phyloP scores from a whole-genome alignment of 2,888 invertebrate genomes.

The Hydrotaea cyrtoneurina region DNA sequence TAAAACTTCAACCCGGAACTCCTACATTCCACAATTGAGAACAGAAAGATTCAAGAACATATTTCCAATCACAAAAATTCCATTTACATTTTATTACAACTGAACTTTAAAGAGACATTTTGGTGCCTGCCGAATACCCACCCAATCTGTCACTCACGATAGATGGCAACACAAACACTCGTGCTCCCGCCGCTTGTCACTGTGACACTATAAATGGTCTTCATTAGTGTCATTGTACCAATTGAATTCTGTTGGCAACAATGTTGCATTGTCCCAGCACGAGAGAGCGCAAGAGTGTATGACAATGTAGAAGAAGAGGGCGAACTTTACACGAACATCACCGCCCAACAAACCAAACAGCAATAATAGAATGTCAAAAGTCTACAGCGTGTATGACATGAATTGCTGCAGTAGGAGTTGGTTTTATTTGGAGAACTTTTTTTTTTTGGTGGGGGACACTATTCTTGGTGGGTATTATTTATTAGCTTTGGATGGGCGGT shows the following conservation, averaged over 20 bases:
- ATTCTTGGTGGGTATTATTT: not conserved
- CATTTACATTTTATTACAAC: constrained; percentile 23
- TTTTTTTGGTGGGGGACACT: not conserved
- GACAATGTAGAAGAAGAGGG: not conserved
- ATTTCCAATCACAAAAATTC: constrained; percentile 38
- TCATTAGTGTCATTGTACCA: constrained; percentile 33
- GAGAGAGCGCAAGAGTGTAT: not conserved
- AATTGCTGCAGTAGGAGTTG: not conserved
- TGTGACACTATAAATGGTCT: constrained; percentile 41
- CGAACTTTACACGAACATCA: not conserved
- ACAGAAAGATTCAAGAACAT: not conserved
- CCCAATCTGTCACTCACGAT: constrained; percentile 44
- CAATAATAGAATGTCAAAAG: constrained; percentile 2
- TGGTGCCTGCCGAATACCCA: too few species aligned
- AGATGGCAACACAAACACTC: not conserved
- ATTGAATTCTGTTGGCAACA: constrained; percentile 41
- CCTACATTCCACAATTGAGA: too few species aligned
- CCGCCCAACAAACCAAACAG: not conserved
- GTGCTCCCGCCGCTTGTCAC: not conserved
- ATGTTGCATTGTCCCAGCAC: constrained; percentile 1
- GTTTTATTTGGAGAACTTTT: not conserved
- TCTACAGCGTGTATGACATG: not conserved
- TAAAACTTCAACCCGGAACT: too few species aligned
- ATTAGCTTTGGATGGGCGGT: not conserved
- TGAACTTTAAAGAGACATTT: constrained; percentile 23